Conservation (phyloP, 2,113 vertebrate genomes). For the Psettodes erumei region DNA sequence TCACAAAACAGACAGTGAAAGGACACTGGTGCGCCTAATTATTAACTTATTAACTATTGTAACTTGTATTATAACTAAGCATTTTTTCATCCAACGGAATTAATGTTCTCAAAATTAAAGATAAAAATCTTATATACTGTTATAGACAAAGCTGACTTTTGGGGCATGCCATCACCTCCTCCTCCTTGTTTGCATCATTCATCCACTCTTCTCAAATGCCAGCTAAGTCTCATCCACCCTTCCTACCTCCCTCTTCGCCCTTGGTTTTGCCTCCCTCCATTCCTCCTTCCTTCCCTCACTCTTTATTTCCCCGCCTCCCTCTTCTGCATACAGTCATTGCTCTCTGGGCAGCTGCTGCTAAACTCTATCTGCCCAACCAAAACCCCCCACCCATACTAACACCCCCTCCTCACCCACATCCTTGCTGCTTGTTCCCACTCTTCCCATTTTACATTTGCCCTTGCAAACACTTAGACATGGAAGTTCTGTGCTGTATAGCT, state of each 20-base stretch:
- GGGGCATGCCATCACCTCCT: background rate
- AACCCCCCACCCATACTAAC: slow-evolving; percentile 21
- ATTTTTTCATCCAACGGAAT: no score
- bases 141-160: background rate
- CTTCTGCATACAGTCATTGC: slow-evolving; percentile 66
- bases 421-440: background rate
- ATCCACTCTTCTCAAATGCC: slow-evolving; percentile 6
- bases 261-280: slow-evolving; percentile 24
- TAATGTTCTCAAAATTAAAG: no score
- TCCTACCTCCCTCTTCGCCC: background rate
- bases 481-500: background rate
- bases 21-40: no score
- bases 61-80: background rate
- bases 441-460: background rate
- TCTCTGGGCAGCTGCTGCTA: slow-evolving; percentile 83
- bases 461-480: background rate
- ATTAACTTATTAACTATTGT: no score
- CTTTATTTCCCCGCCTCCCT: slow-evolving; percentile 14
- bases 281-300: slow-evolving; percentile 1
- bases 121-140: no score
- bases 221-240: background rate
- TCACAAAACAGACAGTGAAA: background rate
- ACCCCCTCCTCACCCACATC: background rate
- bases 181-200: background rate
- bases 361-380: slow-evolving; percentile 61